phyloP scores from a whole-genome alignment of 23 tunicate species.

The Diplosoma virens region DNA sequence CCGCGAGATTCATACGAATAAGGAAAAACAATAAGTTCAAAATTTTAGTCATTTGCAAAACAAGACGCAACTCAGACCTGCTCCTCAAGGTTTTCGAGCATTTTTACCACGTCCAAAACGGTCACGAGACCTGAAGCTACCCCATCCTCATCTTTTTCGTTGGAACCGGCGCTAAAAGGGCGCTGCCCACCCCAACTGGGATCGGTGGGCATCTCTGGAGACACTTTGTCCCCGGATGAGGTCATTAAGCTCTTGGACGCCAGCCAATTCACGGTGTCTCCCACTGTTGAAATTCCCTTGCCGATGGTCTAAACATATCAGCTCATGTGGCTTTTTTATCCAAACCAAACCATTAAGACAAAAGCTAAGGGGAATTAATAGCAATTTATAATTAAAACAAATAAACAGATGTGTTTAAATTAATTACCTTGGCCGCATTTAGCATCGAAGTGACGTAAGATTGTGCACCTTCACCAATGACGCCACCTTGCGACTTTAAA shows the following conservation, averaged over 20 bases:
- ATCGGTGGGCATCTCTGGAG: constrained; percentile 15
- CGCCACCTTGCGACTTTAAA: constrained; percentile 74
- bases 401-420: no score
- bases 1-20: no score
- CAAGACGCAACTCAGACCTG: no score
- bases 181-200: constrained; percentile 30
- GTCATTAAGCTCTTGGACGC: constrained; percentile 62
- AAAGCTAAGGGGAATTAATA: no score
- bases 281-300: constrained; percentile 66
- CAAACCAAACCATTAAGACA: no score
- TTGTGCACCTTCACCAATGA: constrained; percentile 57
- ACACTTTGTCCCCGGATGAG: constrained; percentile 1
- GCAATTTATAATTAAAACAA: no score
- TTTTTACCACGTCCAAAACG: constrained; percentile 37
- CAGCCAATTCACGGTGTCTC: constrained; percentile 88
- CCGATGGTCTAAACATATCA: constrained; percentile 52
- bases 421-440: constrained; percentile 87
- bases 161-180: constrained; percentile 10
- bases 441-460: constrained; percentile 88
- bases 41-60: no score
- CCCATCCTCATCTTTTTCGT: constrained; percentile 9
- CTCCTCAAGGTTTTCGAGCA: neutral
- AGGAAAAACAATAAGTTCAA: no score
- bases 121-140: constrained; percentile 65
- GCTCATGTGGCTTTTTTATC: no score